Base-by-base conservation (phyloP, 2,797 vertebrate genomes). In the Morus bassanus region DNA sequence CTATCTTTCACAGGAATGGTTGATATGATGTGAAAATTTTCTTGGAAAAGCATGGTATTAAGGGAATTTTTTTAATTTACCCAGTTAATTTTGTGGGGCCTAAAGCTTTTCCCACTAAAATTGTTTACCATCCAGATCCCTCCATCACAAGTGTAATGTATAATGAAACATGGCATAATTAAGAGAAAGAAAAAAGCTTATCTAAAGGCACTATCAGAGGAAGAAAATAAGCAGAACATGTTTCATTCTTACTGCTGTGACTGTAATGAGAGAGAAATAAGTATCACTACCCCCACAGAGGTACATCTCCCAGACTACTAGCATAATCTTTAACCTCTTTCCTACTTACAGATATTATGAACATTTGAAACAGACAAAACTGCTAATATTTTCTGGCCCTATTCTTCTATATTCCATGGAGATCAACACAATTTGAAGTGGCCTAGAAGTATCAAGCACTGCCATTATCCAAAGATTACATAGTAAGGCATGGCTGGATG, bases 11-110 rank as follows among this genome's bases (percentile, higher is more conserved):
- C 28, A 65, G 21, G 45, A 91, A 56, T 28, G 0, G 48, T 75
- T 89, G 78, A 48, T 89, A 61, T 14, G 23, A 72, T 25, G 13
- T 39, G 76, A 78, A 86, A 83, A 68, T 59, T 88, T 43, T 84
- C 75, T 85, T 80, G 67, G 64, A 85, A 89, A 89, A 86, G 7
- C 4, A 6, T 50, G n/a, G 41, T 59, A 77, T 81, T 59, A 53
- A 21, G 9, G 25, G 17, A 87, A 8, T 5, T 25, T 45, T 87
- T 91, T 68, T 41, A 87, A 63, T 60, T 67, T 64, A 69, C 48
- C 65, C 72, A 73, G 93, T 85, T 95, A 96, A 91, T 82, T 91
- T 94, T 83, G 45, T 23, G 39, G 60, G 80, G 77, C 24, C 30
- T 72, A 63, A 70, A 53, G 31, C 16, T 78, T 78, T 85, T 63